A percentile compares a stretch with the other conserved stretches of the same genome.
Evolutionary conservation across 2,113 vertebrate genomes (phyloP).

Genomic region (Laticauda colubrina): DNA sequence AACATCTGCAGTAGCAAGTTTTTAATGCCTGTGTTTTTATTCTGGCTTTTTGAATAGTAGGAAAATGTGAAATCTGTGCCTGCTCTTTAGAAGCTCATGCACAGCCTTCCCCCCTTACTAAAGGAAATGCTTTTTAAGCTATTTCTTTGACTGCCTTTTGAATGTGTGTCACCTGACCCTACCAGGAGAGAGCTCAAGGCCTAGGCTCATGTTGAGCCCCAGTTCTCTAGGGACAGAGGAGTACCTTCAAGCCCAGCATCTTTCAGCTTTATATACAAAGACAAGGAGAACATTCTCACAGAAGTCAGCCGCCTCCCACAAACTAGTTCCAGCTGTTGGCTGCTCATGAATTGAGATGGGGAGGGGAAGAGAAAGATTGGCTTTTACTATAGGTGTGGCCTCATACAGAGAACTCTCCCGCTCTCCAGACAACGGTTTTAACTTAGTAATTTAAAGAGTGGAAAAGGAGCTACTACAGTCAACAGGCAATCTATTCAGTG

Average conservation of each 20-base stretch:
- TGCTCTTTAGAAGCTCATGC: conserved; percentile 19
- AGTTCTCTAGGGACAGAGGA: conserved; percentile 69
- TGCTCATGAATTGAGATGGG: conserved; percentile 51
- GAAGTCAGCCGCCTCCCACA: conserved; percentile 55
- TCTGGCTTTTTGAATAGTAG: conserved; percentile 36
- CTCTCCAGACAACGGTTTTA: conserved; percentile 50
- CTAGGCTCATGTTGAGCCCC: conserved; percentile 77
- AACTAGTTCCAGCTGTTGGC: conserved; percentile 78
- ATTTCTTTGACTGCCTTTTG: conserved; percentile 76
- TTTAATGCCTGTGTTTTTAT: not conserved
- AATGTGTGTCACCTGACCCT: conserved; percentile 77
- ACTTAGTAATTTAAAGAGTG: conserved; percentile 55
- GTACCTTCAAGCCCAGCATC: conserved; percentile 71
- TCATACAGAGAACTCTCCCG: conserved; percentile 49
- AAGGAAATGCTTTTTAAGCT: conserved; percentile 68
- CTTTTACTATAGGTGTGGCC: conserved; percentile 72
- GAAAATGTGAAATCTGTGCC: conserved; percentile 53
- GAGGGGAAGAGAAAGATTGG: conserved; percentile 49
- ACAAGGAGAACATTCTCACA: conserved; percentile 70
- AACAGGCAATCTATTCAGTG: conserved; percentile 47
- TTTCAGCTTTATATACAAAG: conserved; percentile 75
- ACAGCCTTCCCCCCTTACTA: not conserved
- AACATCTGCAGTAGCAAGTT: not conserved
- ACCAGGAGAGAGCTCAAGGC: conserved; percentile 68
- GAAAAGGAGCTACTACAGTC: conserved; percentile 45